Conservation (phyloP, 35 echinoderm and acorn worm genomes). For the Patiria miniata region DNA sequence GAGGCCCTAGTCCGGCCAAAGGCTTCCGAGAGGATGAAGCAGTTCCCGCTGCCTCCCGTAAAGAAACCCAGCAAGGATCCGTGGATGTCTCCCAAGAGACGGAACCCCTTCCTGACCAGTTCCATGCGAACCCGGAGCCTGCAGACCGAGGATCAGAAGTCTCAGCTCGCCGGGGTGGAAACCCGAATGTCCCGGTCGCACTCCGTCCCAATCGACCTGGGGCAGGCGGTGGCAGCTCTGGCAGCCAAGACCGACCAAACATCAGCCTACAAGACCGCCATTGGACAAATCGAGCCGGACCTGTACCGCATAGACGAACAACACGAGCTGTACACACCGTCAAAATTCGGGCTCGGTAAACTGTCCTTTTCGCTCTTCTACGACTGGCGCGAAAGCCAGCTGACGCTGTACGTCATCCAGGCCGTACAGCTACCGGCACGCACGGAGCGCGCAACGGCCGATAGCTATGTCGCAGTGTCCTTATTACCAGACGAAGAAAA, state of each 20-base stretch:
- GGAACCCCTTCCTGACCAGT: neutral
- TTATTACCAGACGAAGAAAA: slow-evolving; percentile 61
- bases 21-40: neutral
- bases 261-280: neutral
- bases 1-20: neutral
- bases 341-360: slow-evolving; percentile 51
- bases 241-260: neutral
- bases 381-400: slow-evolving; percentile 57
- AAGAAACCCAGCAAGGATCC: neutral
- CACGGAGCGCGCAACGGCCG: slow-evolving; percentile 22
- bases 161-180: no score
- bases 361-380: slow-evolving; percentile 74
- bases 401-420: slow-evolving; percentile 63
- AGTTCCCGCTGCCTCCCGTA: neutral
- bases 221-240: neutral
- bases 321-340: slow-evolving; percentile 20
- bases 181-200: neutral
- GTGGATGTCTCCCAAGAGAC: neutral
- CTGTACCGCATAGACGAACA: slow-evolving; percentile 45
- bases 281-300: slow-evolving; percentile 40
- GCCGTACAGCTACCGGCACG: slow-evolving; percentile 51
- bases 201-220: neutral
- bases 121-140: slow-evolving; percentile 3
- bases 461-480: slow-evolving; percentile 58
- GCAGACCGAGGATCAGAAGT: neutral